phyloP scores from a whole-genome alignment of 2,888 invertebrate species.

The Campoplex nolae region DNA sequence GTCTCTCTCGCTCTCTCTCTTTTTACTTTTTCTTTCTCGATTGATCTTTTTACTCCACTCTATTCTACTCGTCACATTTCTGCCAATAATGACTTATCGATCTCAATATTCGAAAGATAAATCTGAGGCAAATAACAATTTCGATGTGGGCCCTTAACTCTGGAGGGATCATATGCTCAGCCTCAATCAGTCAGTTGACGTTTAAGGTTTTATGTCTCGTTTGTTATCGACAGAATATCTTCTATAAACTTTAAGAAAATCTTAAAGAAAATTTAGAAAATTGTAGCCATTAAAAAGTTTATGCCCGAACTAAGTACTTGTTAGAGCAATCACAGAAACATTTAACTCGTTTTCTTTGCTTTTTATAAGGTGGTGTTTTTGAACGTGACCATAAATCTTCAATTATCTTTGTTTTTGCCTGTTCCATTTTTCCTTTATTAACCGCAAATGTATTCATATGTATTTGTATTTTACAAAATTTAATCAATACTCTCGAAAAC shows the following conservation, averaged over 20 bases:
- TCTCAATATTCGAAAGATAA: neutral
- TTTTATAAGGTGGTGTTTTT: neutral
- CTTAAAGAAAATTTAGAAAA: neutral
- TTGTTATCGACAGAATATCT: too few species aligned
- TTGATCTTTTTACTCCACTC: neutral
- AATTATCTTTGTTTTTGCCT: neutral
- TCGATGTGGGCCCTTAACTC: constrained; percentile 5
- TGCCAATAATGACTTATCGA: constrained; percentile 34
- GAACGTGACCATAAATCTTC: neutral
- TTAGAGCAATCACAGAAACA: neutral
- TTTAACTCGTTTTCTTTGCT: neutral
- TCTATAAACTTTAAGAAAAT: neutral
- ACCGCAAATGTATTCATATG: neutral
- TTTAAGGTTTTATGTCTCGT: neutral
- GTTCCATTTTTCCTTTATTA: neutral
- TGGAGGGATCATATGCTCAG: neutral
- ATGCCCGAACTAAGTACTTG: neutral
- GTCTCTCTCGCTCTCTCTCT: neutral
- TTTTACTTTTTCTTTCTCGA: neutral
- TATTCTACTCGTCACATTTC: constrained; percentile 34
- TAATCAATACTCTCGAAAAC: neutral
- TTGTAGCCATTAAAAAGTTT: neutral
- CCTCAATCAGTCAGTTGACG: neutral
- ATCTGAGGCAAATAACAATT: constrained; percentile 19
- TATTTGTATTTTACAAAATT: neutral